Base-by-base conservation (phyloP, 2,888 invertebrate genomes). In the Aphidoletes aphidimyza region DNA sequence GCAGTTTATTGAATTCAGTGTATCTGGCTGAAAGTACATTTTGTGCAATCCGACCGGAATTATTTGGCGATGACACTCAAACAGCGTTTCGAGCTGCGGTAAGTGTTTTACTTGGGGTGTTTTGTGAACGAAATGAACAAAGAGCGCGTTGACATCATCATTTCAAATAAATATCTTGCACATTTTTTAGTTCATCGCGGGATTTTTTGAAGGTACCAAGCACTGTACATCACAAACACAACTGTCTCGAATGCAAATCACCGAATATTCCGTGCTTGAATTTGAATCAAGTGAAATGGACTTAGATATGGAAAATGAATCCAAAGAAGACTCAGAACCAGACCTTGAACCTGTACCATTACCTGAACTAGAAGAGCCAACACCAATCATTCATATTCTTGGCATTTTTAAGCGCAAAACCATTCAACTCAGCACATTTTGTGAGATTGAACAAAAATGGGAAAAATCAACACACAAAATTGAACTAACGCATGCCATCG, bases 361-460 rank as follows among this genome's bases (percentile, higher is more conserved):
- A 54, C 22, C n/a, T n/a, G 81, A 81, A n/a, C 54, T 54, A 3
- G 81, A n/a, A 37, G 22, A 69, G 26, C 26, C 2, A 78, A 36
- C 81, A n/a, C 19, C 9, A 19, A 1, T 37, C 36, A 6, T 37
- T 19, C 83, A n/a, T 5, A 26, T 45, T 2, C 34, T 83, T 0
- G 19, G 1, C 26, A 37, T 83, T 45, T 45, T 83, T 14, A 83
- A 83, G 14, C 45, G 30, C 0, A 83, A 83, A 34, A 45, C 45
- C 26, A 83, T 83, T 9, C 83, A 83, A 19, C 45, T 83, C 19
- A 83, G 14, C 30, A 42, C 36, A 83, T 83, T 45, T 26, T 83
- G 83, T 37, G 83, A 83, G 17, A 42, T 83, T 19, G 45, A 83
- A 47, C 45, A 47, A 37, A 83, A 83, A 30, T 83, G 83, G 83